phyloP scores from a whole-genome alignment of 2,888 invertebrate species.

The Stenoptilia bipunctidactyla region DNA sequence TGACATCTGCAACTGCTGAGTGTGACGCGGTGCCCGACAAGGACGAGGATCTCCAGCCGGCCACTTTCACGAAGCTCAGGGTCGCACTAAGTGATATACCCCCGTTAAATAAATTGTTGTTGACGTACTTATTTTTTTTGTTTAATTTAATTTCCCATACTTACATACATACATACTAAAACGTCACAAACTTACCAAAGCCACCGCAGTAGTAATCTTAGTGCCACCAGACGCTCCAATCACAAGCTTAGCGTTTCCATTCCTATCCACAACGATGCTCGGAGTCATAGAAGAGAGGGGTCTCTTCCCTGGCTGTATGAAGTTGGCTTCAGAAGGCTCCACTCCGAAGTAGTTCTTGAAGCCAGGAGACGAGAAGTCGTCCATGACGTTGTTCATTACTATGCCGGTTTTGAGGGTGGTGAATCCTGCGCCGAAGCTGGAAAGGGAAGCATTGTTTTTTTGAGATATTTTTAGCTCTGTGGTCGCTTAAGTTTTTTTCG shows the following conservation, averaged over 20 bases:
- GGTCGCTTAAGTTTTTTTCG: too few species aligned
- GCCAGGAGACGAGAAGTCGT: conserved; percentile 90
- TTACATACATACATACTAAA: neutral
- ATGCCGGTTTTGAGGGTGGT: conserved; percentile 87
- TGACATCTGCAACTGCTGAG: too few species aligned
- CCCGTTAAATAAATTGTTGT: too few species aligned
- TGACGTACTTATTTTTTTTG: too few species aligned
- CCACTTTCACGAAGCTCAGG: too few species aligned
- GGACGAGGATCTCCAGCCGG: too few species aligned
- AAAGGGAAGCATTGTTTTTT: too few species aligned
- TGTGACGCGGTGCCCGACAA: too few species aligned
- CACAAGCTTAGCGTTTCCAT: conserved; percentile 77
- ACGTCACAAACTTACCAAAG: conserved; percentile 59
- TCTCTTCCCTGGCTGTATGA: conserved; percentile 82
- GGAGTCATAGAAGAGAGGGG: conserved; percentile 92
- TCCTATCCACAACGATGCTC: conserved; percentile 77
- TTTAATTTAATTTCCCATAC: too few species aligned
- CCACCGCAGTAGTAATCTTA: conserved; percentile 81
- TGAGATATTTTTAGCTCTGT: too few species aligned
- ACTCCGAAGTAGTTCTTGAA: conserved; percentile 78
- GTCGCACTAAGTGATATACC: too few species aligned
- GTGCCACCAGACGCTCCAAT: conserved; percentile 89
- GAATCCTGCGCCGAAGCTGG: conserved; percentile 86
- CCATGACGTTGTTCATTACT: conserved; percentile 96
- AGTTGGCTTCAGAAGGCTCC: conserved; percentile 85